phyloP scores from a whole-genome alignment of 2,113 vertebrate genomes.

The Elachura formosa region DNA sequence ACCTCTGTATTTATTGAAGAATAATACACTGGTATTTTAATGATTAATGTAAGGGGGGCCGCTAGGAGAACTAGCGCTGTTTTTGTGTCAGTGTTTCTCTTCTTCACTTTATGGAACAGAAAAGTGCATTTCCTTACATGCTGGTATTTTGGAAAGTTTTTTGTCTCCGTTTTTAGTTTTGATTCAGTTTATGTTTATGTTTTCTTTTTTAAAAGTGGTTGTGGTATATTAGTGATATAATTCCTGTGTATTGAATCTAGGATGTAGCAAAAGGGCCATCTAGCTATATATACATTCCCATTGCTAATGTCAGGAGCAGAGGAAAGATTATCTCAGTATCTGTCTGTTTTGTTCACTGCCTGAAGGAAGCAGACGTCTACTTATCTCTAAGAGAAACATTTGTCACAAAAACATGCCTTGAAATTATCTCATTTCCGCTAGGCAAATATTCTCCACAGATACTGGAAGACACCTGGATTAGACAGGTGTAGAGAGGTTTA shows the following conservation, averaged over 20 bases:
- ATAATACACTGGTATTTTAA: background rate
- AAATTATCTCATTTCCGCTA: background rate
- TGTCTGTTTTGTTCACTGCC: background rate
- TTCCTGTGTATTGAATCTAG: background rate
- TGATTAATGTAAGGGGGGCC: background rate
- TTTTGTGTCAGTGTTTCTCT: background rate
- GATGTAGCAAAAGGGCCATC: background rate
- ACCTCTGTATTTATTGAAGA: background rate
- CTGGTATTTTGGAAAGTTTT: background rate
- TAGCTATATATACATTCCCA: background rate
- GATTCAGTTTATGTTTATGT: background rate
- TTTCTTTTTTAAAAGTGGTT: background rate
- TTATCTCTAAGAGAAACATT: background rate
- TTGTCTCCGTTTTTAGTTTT: background rate
- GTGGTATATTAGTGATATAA: background rate
- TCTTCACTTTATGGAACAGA: background rate
- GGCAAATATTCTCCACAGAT: background rate
- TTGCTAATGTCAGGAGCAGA: background rate
- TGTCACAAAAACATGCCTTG: background rate
- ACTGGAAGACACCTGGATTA: background rate
- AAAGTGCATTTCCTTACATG: background rate
- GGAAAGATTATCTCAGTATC: background rate
- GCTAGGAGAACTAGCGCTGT: background rate
- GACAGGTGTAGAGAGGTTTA: background rate
- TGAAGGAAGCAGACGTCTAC: background rate